Percentiles rank a stretch among this genome's conserved stretches.
Evolutionary conservation across 92 coral and sea anemone genomes (phyloP).

Genomic region (Pocillopora meandrina): DNA sequence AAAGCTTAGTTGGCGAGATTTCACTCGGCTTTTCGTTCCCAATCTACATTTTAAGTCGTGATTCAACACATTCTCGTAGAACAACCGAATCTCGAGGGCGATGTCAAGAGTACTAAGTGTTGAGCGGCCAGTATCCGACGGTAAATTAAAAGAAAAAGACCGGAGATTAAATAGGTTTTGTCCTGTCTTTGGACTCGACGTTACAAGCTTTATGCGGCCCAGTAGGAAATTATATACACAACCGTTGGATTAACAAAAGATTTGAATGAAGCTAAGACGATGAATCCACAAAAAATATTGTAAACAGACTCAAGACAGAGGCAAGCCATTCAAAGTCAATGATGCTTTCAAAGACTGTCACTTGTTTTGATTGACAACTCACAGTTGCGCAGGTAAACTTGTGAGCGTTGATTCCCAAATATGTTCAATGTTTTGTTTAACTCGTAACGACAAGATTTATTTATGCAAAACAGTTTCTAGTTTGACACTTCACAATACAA

Average conservation of each 20-base stretch:
- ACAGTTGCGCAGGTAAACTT: not conserved
- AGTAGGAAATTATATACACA: not conserved
- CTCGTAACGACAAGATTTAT: not conserved
- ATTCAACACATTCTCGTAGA: not conserved
- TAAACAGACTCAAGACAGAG: not conserved
- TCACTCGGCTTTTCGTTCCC: not conserved
- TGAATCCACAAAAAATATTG: slow-evolving; percentile 1
- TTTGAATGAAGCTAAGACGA: slow-evolving; percentile 15
- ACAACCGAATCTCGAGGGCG: not conserved
- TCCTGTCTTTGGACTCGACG: not conserved
- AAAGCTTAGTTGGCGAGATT: not conserved
- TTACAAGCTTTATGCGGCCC: not conserved
- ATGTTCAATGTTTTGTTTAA: not conserved
- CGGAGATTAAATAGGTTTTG: not conserved
- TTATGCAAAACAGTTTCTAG: not conserved
- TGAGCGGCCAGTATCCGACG: not conserved
- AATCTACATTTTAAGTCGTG: not conserved
- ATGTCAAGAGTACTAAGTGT: not conserved
- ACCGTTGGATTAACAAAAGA: slow-evolving; percentile 9
- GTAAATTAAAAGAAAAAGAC: not conserved
- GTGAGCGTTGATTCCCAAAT: not conserved
- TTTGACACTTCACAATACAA: not conserved
- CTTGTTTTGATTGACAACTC: slow-evolving; percentile 1
- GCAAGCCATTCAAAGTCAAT: not conserved
- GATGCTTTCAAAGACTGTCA: not conserved